These are phyloP conservation scores for Antrozous pallidus DNA, from an alignment of 2,797 vertebrate genomes.

Conservation along the genomic window DNA sequence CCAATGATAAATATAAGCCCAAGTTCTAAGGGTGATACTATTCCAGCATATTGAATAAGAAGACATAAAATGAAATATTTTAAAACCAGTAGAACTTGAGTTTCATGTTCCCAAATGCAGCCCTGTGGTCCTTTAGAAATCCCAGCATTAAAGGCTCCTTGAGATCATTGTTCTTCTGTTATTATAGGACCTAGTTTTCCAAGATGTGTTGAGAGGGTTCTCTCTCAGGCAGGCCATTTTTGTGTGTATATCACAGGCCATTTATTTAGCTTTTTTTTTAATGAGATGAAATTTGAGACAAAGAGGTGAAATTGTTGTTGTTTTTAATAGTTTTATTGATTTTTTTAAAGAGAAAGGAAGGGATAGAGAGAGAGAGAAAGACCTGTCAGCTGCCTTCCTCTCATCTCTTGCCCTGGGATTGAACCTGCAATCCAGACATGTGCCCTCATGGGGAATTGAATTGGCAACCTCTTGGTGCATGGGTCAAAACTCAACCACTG, in stretches of 20 bases:
- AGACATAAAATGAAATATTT: background rate
- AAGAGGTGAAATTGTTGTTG: too few relatives aligned
- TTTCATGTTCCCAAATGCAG: background rate
- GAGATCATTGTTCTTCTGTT: background rate
- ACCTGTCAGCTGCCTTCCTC: too few relatives aligned
- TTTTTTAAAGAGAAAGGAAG: too few relatives aligned
- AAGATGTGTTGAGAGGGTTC: background rate
- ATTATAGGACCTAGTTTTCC: background rate
- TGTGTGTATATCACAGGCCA: background rate
- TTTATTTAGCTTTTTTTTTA: background rate
- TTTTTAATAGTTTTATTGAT: too few relatives aligned
- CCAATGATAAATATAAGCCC: background rate
- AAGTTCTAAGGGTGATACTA: background rate
- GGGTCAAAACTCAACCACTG: too few relatives aligned
- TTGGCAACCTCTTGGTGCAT: too few relatives aligned
- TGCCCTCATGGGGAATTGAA: too few relatives aligned
- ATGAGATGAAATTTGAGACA: too few relatives aligned
- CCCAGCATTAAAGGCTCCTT: background rate
- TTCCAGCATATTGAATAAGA: background rate
- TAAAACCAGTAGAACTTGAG: background rate
- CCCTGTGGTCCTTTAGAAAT: background rate
- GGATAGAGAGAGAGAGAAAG: too few relatives aligned
- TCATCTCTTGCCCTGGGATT: too few relatives aligned
- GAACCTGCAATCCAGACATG: too few relatives aligned
- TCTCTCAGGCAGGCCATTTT: background rate